A percentile compares a stretch with the other conserved stretches of the same genome.
Conservation (phyloP, 2,113 vertebrate species). For the Campylorhamphus procurvoides region DNA sequence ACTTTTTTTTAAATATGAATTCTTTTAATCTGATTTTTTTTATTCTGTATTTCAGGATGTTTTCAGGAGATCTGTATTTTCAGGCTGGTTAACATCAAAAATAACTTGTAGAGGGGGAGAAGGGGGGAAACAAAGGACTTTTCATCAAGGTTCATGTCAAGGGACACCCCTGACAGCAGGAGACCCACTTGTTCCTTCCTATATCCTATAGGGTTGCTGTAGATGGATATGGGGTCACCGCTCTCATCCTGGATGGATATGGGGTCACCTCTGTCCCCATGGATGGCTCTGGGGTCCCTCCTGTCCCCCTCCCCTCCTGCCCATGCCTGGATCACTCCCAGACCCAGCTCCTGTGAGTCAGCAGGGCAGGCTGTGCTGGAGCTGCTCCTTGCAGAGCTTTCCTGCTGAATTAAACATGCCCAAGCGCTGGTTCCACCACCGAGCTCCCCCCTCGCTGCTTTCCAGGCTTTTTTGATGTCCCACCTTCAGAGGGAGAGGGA, state of each 20-base stretch:
- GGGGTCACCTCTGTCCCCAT: background rate
- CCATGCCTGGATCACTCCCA: background rate
- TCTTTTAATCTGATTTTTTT: no score
- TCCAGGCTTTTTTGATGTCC: background rate
- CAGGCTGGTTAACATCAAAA: background rate
- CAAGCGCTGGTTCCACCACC: background rate
- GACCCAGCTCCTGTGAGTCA: background rate
- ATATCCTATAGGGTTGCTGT: rapidly evolving
- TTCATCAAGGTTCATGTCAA: background rate
- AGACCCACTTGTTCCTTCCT: background rate
- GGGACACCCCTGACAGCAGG: background rate
- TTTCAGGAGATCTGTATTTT: background rate
- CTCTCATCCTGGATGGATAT: background rate
- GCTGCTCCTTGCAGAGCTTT: background rate
- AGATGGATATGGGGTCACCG: background rate
- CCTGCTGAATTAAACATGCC: background rate
- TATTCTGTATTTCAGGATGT: background rate
- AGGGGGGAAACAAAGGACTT: background rate
- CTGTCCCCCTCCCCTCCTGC: rapidly evolving
- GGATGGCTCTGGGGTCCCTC: background rate
- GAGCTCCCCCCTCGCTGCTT: background rate
- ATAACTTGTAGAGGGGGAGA: background rate
- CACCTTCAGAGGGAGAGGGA: background rate
- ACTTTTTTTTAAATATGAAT: background rate
- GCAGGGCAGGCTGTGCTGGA: background rate